phyloP scores from a whole-genome alignment of 30 jellyfish, hydroid and myxozoan species.

The Cassiopea andromeda region DNA sequence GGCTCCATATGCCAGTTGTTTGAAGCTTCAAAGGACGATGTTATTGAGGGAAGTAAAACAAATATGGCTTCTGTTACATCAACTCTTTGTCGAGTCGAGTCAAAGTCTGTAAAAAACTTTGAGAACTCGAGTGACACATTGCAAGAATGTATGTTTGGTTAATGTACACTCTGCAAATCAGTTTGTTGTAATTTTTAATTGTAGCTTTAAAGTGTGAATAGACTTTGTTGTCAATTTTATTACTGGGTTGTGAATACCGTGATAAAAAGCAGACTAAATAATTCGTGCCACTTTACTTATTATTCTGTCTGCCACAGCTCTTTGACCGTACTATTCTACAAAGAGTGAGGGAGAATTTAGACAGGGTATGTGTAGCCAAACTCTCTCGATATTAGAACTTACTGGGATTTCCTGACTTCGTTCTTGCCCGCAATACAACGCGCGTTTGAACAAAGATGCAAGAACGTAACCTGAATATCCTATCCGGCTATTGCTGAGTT shows the following conservation, averaged over 20 bases:
- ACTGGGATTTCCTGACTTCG: too few relatives aligned
- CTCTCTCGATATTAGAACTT: too few relatives aligned
- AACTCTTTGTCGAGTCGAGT: constrained; percentile 67
- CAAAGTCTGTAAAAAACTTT: constrained; percentile 40
- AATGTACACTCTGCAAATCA: constrained; percentile 1
- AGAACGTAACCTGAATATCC: too few relatives aligned
- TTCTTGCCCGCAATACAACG: too few relatives aligned
- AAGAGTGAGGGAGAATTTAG: too few relatives aligned
- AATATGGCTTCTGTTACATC: constrained; percentile 64
- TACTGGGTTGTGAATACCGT: constrained; percentile 63
- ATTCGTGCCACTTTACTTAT: neutral
- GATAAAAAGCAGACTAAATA: constrained; percentile 4
- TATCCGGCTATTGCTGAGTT: too few relatives aligned
- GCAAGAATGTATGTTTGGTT: constrained; percentile 35
- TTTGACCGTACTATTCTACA: neutral
- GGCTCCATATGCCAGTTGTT: constrained; percentile 93
- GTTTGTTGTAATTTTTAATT: constrained; percentile 45
- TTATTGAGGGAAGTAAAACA: constrained; percentile 38
- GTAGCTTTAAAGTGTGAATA: constrained; percentile 57
- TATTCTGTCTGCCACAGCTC: neutral
- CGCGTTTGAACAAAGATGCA: too few relatives aligned
- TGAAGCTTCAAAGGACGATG: constrained; percentile 40
- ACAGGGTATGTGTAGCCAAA: too few relatives aligned
- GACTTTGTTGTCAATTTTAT: constrained; percentile 44
- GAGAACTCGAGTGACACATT: constrained; percentile 44